Evolutionary conservation across 2,113 vertebrate species (phyloP).

Genomic region (Cephalopholis sonnerati): DNA sequence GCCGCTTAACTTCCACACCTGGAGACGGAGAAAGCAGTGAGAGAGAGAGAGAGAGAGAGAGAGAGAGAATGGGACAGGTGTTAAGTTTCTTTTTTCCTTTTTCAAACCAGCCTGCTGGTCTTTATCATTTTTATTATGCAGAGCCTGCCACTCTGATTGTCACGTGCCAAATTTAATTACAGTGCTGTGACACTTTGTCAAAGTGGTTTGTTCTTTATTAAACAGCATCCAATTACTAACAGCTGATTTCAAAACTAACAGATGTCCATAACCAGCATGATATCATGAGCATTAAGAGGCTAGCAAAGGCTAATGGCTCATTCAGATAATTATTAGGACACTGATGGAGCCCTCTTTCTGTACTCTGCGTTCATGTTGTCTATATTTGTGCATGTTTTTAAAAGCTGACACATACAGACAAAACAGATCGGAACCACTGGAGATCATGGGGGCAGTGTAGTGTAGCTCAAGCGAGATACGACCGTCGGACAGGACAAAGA

Average conservation of each 20-base stretch:
- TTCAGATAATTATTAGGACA: background rate
- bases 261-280: background rate
- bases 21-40: conserved; percentile 30
- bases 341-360: too few species aligned
- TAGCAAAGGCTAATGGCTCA: background rate
- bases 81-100: background rate
- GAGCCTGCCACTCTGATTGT: background rate
- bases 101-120: background rate
- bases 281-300: background rate
- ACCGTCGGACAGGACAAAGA: too few species aligned
- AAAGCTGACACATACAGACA: too few species aligned
- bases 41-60: background rate
- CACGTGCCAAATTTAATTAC: background rate
- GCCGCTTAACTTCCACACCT: conserved; percentile 96
- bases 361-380: too few species aligned
- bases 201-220: background rate
- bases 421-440: too few species aligned
- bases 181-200: background rate
- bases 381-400: too few species aligned
- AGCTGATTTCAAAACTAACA: background rate
- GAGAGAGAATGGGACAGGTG: background rate
- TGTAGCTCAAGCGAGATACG: too few species aligned
- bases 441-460: too few species aligned
- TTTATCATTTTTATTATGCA: background rate
- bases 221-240: background rate